phyloP scores from a whole-genome alignment of 2,888 invertebrate genomes.

The Metacarcinus magister region DNA sequence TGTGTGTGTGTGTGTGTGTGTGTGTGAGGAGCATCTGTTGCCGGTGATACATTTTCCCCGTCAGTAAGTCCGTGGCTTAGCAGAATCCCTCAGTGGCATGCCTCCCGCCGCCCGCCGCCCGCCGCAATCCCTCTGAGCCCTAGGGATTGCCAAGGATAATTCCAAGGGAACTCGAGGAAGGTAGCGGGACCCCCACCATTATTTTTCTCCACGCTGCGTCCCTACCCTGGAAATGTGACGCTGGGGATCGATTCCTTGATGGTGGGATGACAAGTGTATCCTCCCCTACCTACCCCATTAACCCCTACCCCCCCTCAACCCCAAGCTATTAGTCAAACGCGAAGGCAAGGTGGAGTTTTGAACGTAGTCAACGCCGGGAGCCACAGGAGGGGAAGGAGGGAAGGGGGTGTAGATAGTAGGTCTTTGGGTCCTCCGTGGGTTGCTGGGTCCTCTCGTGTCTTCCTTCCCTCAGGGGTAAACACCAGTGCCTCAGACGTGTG shows the following conservation, averaged over 20 bases:
- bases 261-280: not conserved
- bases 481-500: not conserved
- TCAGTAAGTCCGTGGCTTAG: constrained; percentile 63
- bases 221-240: not conserved
- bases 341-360: not conserved
- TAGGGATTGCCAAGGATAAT: constrained; percentile 53
- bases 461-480: not conserved
- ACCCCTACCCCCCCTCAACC: not conserved
- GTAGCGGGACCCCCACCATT: not conserved
- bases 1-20: too few species aligned
- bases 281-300: not conserved
- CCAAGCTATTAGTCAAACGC: not conserved
- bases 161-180: not conserved
- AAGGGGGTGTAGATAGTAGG: not conserved
- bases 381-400: not conserved
- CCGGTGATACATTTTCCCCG: constrained; percentile 56
- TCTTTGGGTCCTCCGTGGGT: not conserved
- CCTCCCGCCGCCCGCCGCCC: constrained; percentile 56
- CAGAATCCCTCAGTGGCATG: constrained; percentile 61
- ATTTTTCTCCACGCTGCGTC: not conserved
- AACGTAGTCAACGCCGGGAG: not conserved
- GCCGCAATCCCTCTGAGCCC: constrained; percentile 59
- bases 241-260: not conserved
- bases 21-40: constrained; percentile 18
- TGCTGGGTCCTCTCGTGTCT: not conserved